phyloP scores from a whole-genome alignment of 2,113 vertebrate genomes.

The Myrmecophaga tridactyla region DNA sequence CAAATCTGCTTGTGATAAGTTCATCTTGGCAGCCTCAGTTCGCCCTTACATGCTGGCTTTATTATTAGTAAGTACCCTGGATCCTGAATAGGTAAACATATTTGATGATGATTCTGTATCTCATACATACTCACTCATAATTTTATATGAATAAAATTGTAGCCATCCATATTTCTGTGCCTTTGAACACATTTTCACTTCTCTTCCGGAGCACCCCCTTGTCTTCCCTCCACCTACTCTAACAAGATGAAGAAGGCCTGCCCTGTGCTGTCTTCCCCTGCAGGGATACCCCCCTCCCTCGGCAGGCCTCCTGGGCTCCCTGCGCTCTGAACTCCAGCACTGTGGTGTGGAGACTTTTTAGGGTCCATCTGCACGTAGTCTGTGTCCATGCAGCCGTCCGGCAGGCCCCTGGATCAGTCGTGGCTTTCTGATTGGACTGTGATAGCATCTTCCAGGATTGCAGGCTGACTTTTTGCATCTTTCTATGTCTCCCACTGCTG shows the following conservation, averaged over 20 bases:
- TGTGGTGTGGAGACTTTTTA: background rate
- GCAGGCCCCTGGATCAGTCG: background rate
- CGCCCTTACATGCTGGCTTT: background rate
- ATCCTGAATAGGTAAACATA: background rate
- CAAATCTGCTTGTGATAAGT: background rate
- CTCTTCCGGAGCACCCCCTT: background rate
- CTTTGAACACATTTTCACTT: conserved; percentile 21
- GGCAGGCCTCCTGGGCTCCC: background rate
- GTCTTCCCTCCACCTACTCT: background rate
- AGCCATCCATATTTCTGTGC: background rate
- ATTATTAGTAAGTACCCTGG: background rate
- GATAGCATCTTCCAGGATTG: background rate
- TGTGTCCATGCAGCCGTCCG: too few relatives aligned
- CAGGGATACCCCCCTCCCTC: background rate
- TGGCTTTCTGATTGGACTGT: background rate
- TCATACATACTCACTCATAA: background rate
- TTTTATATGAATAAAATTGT: background rate
- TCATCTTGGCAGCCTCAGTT: background rate
- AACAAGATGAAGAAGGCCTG: too few relatives aligned
- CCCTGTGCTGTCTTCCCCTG: background rate
- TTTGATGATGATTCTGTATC: background rate
- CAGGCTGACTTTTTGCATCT: background rate
- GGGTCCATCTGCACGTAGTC: background rate
- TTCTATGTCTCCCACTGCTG: background rate
- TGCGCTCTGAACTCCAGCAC: background rate